Evolutionary conservation across 2,797 vertebrate species (phyloP).

Genomic region (Carcharodon carcharias): DNA sequence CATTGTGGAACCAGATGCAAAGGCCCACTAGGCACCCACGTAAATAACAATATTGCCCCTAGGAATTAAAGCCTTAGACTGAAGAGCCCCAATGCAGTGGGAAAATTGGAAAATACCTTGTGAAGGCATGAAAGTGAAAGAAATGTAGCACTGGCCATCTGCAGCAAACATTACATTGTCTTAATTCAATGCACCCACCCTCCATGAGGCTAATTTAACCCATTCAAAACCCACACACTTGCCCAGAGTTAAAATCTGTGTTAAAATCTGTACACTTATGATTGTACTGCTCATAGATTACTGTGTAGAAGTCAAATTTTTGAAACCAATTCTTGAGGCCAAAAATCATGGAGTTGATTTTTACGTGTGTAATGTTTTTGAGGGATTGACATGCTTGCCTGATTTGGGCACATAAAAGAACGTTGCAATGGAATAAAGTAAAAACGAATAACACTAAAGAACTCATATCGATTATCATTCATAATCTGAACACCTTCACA

Average conservation of each 20-base stretch:
- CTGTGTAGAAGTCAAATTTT: no score
- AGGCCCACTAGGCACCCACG: not conserved
- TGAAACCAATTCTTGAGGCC: no score
- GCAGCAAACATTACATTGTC: not conserved
- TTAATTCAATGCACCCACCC: not conserved
- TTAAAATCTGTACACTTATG: not conserved
- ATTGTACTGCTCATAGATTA: not conserved
- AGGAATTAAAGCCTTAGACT: not conserved
- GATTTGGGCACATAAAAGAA: no score
- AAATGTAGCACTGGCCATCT: not conserved
- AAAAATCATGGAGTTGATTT: no score
- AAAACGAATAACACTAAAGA: no score
- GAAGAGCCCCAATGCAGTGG: not conserved
- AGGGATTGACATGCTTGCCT: no score
- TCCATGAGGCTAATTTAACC: not conserved
- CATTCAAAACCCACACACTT: not conserved
- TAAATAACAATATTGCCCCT: not conserved
- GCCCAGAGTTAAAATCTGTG: not conserved
- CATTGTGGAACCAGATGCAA: not conserved
- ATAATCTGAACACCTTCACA: no score
- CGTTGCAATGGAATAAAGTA: no score
- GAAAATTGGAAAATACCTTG: not conserved
- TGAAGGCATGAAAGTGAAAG: not conserved
- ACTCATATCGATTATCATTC: no score
- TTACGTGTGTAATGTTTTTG: no score